Evolutionary conservation across 2,797 vertebrate species (phyloP).

Genomic region (Gymnothorax javanicus): DNA sequence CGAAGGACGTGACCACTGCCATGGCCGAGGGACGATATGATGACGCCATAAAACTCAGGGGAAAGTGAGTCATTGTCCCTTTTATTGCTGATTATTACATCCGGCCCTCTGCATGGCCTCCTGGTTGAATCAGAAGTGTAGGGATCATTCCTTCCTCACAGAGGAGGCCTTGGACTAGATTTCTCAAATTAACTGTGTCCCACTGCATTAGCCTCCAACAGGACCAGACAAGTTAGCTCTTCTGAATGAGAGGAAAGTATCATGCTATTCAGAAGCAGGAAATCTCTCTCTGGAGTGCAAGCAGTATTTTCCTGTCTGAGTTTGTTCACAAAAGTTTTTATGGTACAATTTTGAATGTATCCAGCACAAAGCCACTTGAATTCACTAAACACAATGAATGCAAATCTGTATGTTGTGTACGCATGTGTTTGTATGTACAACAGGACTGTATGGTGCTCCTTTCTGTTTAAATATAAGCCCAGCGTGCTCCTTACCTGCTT

Average conservation of each 20-base stretch:
- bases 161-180: not conserved
- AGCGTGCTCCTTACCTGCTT: not conserved
- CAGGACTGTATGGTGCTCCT: not conserved
- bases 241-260: not conserved
- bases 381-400: not conserved
- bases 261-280: too few relatives aligned
- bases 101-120: not conserved
- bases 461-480: not conserved
- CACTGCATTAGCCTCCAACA: not conserved
- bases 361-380: not conserved
- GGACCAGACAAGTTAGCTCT: not conserved
- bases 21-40: conserved; percentile 85
- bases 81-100: not conserved
- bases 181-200: not conserved
- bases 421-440: not conserved
- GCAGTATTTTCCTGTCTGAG: too few relatives aligned
- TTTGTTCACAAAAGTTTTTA: not conserved
- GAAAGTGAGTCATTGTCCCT: conserved; percentile 75
- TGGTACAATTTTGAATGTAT: not conserved
- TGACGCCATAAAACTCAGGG: conserved; percentile 86
- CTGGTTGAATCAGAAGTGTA: not conserved
- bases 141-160: too few relatives aligned
- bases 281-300: too few relatives aligned
- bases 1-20: conserved; percentile 90
- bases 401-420: not conserved